Percentiles rank a stretch among this genome's conserved stretches.
phyloP scores from a whole-genome alignment of 1,140 invertebrate genomes.

The Sarcophaga bullata region DNA sequence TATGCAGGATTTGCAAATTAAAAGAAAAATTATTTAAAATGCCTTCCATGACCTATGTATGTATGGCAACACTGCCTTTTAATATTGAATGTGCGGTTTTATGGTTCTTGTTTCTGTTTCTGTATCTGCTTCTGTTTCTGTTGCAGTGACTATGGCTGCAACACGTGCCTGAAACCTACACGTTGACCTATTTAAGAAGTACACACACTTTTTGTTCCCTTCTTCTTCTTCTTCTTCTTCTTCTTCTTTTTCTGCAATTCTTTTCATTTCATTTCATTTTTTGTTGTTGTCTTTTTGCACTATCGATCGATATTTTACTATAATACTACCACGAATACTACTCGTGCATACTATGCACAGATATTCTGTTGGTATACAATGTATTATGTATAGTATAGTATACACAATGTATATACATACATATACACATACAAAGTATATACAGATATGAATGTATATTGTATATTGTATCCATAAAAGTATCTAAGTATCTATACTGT shows the following conservation, averaged over 20 bases:
- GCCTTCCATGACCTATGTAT: not conserved
- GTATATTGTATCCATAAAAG: not conserved
- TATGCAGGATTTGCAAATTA: not conserved
- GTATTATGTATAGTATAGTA: not conserved
- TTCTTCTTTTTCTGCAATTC: not conserved
- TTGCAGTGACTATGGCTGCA: not conserved
- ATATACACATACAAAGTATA: not conserved
- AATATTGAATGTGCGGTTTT: not conserved
- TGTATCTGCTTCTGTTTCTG: not conserved
- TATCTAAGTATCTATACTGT: not conserved
- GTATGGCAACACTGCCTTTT: not conserved
- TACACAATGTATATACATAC: not conserved
- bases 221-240: not conserved
- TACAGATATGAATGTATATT: not conserved
- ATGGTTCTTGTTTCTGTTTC: not conserved
- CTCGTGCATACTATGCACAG: not conserved
- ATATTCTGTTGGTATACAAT: not conserved
- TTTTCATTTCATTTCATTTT: no score
- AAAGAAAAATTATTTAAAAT: not conserved
- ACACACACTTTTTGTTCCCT: not conserved
- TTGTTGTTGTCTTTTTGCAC: no score
- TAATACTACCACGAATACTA: not conserved
- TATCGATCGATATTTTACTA: slow-evolving; percentile 26
- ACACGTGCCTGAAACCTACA: slow-evolving; percentile 33
- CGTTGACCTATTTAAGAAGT: slow-evolving; percentile 31